Evolutionary conservation across 2,888 invertebrate genomes (phyloP).

Genomic region (Plagiodera versicolora): DNA sequence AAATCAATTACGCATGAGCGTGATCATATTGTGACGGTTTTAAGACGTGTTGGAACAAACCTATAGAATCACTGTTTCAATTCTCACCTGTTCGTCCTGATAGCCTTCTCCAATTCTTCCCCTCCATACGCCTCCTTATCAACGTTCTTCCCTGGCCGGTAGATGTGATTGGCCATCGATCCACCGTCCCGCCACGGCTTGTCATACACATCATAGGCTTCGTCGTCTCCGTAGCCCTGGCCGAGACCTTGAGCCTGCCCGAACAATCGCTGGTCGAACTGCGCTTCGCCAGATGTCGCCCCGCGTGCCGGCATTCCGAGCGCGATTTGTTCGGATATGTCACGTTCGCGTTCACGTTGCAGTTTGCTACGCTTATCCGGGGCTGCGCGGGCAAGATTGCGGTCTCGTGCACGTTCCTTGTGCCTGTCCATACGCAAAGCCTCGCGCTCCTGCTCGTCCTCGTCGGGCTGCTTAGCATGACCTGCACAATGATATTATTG

Average conservation of each 20-base stretch:
- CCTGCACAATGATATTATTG: constrained; percentile 15
- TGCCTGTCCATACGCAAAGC: constrained; percentile 85
- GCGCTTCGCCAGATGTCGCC: constrained; percentile 68
- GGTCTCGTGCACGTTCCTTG: constrained; percentile 87
- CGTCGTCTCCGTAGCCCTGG: constrained; percentile 91
- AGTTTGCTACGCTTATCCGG: constrained; percentile 91
- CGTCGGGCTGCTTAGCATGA: constrained; percentile 49
- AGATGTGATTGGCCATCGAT: constrained; percentile 84
- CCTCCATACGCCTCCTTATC: constrained; percentile 92
- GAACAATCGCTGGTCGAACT: constrained; percentile 95
- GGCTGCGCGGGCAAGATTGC: constrained; percentile 90
- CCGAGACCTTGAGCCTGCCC: constrained; percentile 91
- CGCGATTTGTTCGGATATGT: constrained; percentile 98
- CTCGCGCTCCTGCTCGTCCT: constrained; percentile 81
- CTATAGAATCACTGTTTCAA: too few relatives aligned
- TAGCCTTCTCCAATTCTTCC: constrained; percentile 85
- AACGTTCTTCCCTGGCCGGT: constrained; percentile 82
- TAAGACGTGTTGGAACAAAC: too few relatives aligned
- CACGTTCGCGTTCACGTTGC: constrained; percentile 89
- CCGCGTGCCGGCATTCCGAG: constrained; percentile 89
- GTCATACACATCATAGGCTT: constrained; percentile 96
- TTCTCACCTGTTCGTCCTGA: constrained; percentile 80
- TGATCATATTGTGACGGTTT: too few relatives aligned
- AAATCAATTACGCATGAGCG: too few relatives aligned
- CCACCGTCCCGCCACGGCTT: constrained; percentile 95